Percentiles rank a stretch among this genome's conserved stretches.
phyloP scores from a whole-genome alignment of 2,888 invertebrate genomes.

The Halictus ligatus region DNA sequence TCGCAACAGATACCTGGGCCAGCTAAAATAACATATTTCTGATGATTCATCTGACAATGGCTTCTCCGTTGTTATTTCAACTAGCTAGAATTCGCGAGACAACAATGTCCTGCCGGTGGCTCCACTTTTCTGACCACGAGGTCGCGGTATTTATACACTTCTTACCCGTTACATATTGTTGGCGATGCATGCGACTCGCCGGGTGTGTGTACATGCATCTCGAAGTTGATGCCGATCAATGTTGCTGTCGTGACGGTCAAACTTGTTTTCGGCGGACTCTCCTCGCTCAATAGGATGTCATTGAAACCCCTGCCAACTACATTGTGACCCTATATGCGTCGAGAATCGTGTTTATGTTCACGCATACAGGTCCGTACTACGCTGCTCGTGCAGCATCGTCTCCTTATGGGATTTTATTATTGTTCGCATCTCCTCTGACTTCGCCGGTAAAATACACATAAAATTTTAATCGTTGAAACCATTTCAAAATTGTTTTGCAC shows the following conservation, averaged over 20 bases:
- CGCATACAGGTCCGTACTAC: not conserved
- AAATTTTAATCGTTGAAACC: too few species aligned
- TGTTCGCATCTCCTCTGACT: too few species aligned
- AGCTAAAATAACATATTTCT: too few species aligned
- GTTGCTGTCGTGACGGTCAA: not conserved
- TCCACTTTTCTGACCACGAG: not conserved
- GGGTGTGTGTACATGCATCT: not conserved
- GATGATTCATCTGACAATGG: not conserved
- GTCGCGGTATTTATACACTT: conserved; percentile 6
- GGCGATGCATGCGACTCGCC: not conserved
- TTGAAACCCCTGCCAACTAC: not conserved
- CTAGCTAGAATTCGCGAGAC: not conserved
- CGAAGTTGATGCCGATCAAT: not conserved
- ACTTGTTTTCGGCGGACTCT: not conserved
- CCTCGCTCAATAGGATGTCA: not conserved
- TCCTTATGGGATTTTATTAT: not conserved
- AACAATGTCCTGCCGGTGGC: not conserved
- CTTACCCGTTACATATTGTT: not conserved
- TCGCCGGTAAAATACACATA: too few species aligned
- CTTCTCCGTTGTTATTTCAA: not conserved
- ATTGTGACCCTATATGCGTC: not conserved
- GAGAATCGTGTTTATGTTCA: not conserved
- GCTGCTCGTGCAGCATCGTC: not conserved
- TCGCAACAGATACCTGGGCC: too few species aligned
- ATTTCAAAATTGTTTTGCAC: too few species aligned